These are phyloP conservation scores for Notodonta dromedarius DNA, from an alignment of 2,888 invertebrate species.

Conservation along the genomic window DNA sequence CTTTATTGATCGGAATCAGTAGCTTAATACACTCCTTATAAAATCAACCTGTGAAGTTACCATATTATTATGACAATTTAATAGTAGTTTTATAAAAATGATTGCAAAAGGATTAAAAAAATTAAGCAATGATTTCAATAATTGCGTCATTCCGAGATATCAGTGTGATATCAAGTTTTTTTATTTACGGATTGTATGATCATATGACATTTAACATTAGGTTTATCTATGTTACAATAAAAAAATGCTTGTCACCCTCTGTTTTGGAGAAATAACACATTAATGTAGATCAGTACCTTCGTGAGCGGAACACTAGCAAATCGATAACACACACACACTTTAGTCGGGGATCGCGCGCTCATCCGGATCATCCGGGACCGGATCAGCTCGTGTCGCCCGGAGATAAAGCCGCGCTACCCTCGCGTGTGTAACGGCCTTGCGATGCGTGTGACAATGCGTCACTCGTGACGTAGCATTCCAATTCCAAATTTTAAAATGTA, in stretches of 20 bases:
- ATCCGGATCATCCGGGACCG: slow-evolving; percentile 78
- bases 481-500: background rate
- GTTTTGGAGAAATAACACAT: slow-evolving; percentile 12
- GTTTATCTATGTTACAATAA: background rate
- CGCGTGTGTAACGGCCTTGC: slow-evolving; percentile 44
- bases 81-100: no score
- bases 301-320: slow-evolving; percentile 39
- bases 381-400: slow-evolving; percentile 79
- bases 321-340: slow-evolving; percentile 54
- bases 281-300: slow-evolving; percentile 10
- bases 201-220: no score
- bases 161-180: no score
- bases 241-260: background rate
- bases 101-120: no score
- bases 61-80: no score
- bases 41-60: no score
- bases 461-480: background rate
- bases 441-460: slow-evolving; percentile 12
- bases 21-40: no score
- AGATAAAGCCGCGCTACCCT: slow-evolving; percentile 73
- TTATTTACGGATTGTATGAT: no score
- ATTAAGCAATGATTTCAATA: no score
- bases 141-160: no score
- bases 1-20: no score
- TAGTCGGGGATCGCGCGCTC: slow-evolving; percentile 61